Conservation (phyloP, 2,888 invertebrate genomes). For the Macrosiphum euphorbiae region DNA sequence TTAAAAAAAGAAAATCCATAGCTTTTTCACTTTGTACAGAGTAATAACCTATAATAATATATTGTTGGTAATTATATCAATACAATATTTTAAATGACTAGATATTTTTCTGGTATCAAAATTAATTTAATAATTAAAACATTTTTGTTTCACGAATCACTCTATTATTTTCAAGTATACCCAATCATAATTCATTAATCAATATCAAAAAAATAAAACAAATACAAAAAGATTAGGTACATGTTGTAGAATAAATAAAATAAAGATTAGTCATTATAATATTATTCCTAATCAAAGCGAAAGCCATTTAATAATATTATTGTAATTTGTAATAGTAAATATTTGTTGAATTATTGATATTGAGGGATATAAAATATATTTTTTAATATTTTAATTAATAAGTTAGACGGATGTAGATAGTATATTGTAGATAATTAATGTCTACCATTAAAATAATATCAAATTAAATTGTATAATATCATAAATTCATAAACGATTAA, state of each 20-base stretch:
- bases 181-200: neutral
- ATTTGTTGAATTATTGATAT: neutral
- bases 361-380: neutral
- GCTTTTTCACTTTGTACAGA: neutral
- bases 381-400: neutral
- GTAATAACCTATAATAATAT: neutral
- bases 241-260: neutral
- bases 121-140: neutral
- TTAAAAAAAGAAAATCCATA: neutral
- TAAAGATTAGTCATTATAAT: too few species aligned
- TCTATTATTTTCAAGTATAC: neutral
- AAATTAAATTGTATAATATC: neutral
- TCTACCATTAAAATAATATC: neutral
- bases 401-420: neutral
- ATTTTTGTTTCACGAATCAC: neutral
- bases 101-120: neutral
- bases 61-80: neutral
- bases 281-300: too few species aligned
- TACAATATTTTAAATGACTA: neutral
- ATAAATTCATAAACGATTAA: neutral
- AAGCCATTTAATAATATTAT: neutral
- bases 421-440: neutral
- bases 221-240: neutral
- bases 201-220: neutral
- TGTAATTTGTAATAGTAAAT: neutral